Conservation (phyloP, 2,888 invertebrate species). For the Brachyptera putata region DNA sequence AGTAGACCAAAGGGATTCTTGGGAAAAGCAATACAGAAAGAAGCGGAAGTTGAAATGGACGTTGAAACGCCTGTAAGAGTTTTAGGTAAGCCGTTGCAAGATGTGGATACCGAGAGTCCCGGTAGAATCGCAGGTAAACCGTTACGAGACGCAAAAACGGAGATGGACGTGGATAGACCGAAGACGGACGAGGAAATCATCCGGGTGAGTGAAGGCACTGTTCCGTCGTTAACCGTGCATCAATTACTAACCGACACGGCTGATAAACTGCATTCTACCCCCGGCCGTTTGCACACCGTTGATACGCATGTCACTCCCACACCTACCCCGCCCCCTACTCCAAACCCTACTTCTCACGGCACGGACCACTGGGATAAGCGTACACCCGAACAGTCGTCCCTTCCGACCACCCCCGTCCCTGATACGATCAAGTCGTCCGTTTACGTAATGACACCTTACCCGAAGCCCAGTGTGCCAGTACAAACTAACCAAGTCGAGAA, state of each 20-base stretch:
- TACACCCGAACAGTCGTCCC: constrained; percentile 19
- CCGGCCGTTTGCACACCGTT: constrained; percentile 19
- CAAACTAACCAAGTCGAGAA: too few relatives aligned
- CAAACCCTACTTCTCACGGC: too few relatives aligned
- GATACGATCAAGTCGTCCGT: too few relatives aligned
- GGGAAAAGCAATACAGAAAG: neutral
- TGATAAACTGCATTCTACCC: constrained; percentile 17
- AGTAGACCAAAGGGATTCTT: neutral
- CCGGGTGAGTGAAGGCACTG: constrained; percentile 33
- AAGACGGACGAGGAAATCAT: constrained; percentile 31
- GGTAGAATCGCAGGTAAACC: neutral
- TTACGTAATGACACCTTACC: too few relatives aligned
- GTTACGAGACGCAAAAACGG: too few relatives aligned
- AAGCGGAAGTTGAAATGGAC: neutral
- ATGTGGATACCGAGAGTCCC: neutral
- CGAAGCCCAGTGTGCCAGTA: neutral
- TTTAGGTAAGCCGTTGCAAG: neutral
- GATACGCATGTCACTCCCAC: constrained; percentile 28
- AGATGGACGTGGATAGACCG: neutral
- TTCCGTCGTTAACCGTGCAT: neutral
- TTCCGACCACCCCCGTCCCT: constrained; percentile 5
- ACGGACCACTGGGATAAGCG: too few relatives aligned
- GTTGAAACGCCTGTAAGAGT: constrained; percentile 4
- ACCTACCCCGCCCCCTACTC: too few relatives aligned
- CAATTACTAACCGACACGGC: constrained; percentile 28